Base-by-base conservation (phyloP, 2,113 vertebrate species). In the Platysternon megacephalum region DNA sequence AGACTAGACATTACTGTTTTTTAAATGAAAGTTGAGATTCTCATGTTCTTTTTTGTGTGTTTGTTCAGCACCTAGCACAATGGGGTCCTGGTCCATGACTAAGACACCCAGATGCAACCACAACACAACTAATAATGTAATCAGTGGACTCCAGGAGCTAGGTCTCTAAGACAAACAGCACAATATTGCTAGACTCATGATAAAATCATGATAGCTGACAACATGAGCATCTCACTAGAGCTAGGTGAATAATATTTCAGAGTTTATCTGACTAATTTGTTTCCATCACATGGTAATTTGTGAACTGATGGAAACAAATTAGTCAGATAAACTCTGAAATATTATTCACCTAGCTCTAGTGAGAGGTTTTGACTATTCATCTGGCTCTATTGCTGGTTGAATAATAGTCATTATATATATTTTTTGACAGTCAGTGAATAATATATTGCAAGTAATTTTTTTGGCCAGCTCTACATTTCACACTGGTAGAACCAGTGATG, bases 201-300 rank as follows among this genome's bases (percentile, higher is more conserved):
- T 56, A 91, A 83, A 94, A 83, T 5, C 21, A 16, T 46, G 74
- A 8, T 52, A 93, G 29, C 21, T 94, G 46, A 68, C 85, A 89
- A 74, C 29, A 82, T n/a, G 42, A 58, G 53, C 14, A 13, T 58
- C 53, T 58, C 46, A 48, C 3, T 1, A 85, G 86, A 93, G 26
- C 79, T 95, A 86, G 68, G 72, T 92, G 96, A 46, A 95, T 81
- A 83, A 65, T 32, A 53, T 72, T 85, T 91, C 32, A 90, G 16
- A 35, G 90, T 86, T 94, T 5, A 3, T 94, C 84, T 88, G 88
- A 93, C 90, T 95, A n/a, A 95, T 86, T 72, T 93, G 35, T 97
- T 97, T 95, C 90, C 85, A 92, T 92, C 83, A 83, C 81, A 85
- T 95, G 95, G 90, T 97, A 89, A 83, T 86, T 19, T 32, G 29